A percentile compares a stretch with the other conserved stretches of the same genome.
Conservation (phyloP, 1,140 invertebrate genomes). For the Apis cerana region DNA sequence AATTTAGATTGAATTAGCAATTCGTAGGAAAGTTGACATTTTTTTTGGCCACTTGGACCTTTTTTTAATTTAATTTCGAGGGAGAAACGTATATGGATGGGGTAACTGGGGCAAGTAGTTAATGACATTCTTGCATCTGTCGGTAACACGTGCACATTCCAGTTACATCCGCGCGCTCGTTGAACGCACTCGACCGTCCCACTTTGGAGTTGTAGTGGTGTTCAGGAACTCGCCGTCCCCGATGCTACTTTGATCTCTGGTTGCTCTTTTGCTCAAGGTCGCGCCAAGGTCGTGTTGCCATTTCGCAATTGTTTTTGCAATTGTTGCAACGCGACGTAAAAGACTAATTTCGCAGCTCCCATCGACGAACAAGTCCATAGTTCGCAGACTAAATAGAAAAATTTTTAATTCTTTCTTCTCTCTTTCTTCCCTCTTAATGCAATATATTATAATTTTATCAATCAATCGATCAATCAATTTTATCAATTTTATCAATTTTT, state of each 20-base stretch:
- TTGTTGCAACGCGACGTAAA: too few species aligned
- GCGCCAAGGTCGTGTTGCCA: background rate
- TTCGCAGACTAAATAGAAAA: too few species aligned
- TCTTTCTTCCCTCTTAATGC: too few species aligned
- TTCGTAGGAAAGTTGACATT: too few species aligned
- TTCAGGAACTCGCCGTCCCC: background rate
- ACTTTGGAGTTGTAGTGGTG: background rate
- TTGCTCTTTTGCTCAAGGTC: background rate
- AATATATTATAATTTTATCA: too few species aligned
- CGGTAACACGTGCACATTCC: background rate
- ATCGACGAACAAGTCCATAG: too few species aligned
- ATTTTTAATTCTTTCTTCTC: too few species aligned
- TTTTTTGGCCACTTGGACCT: too few species aligned
- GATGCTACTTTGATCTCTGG: background rate
- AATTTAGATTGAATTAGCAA: too few species aligned
- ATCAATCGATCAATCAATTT: too few species aligned
- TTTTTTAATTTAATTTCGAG: background rate
- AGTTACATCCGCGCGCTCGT: background rate
- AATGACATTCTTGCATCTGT: constrained; percentile 7
- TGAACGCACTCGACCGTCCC: constrained; percentile 16
- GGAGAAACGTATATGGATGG: background rate
- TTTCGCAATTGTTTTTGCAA: background rate
- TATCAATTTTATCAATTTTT: too few species aligned
- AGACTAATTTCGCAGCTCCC: too few species aligned
- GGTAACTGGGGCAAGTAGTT: constrained; percentile 5